These are phyloP conservation scores for Rhynchotus rufescens DNA, from an alignment of 2,797 vertebrate genomes.

Conservation along the genomic window DNA sequence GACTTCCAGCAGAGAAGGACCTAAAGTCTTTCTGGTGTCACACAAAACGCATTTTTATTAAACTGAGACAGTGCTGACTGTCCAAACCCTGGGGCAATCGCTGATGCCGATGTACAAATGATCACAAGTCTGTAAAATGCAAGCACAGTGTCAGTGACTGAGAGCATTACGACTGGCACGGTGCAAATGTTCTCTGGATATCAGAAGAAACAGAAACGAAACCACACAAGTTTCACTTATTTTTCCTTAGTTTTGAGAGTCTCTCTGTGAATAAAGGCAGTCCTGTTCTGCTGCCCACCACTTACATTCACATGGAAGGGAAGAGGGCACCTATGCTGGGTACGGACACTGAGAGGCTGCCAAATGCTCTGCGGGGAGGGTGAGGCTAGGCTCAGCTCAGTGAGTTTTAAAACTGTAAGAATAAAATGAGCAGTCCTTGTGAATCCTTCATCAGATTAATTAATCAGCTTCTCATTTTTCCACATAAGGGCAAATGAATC, in stretches of 20 bases:
- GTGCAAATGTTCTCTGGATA: not conserved
- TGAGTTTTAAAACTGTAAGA: not conserved
- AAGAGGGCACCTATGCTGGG: not conserved
- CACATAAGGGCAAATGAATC: not conserved
- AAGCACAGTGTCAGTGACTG: rapidly evolving
- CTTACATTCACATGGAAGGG: not conserved
- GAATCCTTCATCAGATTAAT: not conserved
- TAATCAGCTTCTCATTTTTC: not conserved
- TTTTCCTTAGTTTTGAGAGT: not conserved
- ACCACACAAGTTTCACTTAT: not conserved
- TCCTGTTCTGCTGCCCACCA: not conserved
- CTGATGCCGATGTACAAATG: not conserved
- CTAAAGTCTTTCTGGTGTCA: not conserved
- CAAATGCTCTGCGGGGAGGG: rapidly evolving
- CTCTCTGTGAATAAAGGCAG: not conserved
- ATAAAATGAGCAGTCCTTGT: not conserved
- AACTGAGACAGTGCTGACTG: not conserved
- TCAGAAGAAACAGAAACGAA: not conserved
- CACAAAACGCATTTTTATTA: not conserved
- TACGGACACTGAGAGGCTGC: not conserved
- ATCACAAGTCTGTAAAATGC: not conserved
- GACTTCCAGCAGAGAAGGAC: not conserved
- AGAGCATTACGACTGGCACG: not conserved
- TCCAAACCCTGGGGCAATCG: not conserved
- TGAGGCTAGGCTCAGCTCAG: not conserved